Evolutionary conservation across 2,888 invertebrate species (phyloP), one percentile per base, ranked within the genome.

Genomic region (Eupelmus urozonus): DNA sequence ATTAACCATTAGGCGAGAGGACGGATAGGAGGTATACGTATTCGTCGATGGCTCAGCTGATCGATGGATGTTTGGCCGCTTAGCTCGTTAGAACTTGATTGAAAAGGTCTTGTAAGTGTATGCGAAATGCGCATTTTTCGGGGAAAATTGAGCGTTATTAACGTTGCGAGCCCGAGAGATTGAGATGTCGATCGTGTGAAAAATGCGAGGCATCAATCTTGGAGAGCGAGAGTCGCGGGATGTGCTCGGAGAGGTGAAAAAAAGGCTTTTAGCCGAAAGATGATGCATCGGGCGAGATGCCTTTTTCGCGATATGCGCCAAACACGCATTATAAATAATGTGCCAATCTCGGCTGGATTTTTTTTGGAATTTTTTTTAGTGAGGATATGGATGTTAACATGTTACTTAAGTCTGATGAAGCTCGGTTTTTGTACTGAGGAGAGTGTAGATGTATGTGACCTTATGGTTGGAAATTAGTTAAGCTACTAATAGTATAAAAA

Each of bases 11-110:
- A 67, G 34, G n/a, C n/a, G n/a, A n/a, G 18, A n/a, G 16, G 34
- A 20, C 27, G 16, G 9, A 11, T 23, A n/a, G n/a, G n/a, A n/a
- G 11, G 5, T 11, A 34, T 3, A 11, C 7, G 25, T 20, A n/a
- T 34, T 40, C 7, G 29, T 49, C 40, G 29, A n/a, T n/a, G n/a
- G n/a, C n/a, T n/a, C n/a, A 23, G 20, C n/a, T 55, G 62, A 73
- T 72, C 51, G 42, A 66, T 62, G 27, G n/a, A 66, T 59, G 53
- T 70, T 73, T 53, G 40, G 62, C 5, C 11, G n/a, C 34, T 34
- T 42, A 2, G 53, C 66, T 67, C 62, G 34, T 78, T 73, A 67
- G 66, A 67, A 67, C 53, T 25, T 73, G 62, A 73, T 73, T 67
- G 59, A 67, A 67, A 67, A 55, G 23, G 45, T 51, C 65, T 60